phyloP scores from a whole-genome alignment of 2,113 vertebrate species.

The Indicator maculatus region DNA sequence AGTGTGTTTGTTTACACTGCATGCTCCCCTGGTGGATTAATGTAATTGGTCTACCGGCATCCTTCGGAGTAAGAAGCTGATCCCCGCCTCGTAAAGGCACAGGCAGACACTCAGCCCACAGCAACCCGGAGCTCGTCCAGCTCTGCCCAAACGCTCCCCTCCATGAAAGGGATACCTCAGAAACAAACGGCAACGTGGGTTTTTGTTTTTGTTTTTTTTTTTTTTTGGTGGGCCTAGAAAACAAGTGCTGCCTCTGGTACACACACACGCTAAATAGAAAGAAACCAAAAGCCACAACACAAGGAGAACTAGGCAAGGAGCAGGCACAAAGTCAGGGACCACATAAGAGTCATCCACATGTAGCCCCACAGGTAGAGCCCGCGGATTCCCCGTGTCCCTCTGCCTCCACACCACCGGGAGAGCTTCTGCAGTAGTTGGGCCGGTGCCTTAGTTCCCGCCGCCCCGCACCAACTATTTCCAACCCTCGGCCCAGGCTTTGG shows the following conservation, averaged over 20 bases:
- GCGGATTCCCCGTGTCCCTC: not conserved
- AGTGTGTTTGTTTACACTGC: not conserved
- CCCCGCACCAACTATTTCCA: not conserved
- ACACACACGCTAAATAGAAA: too few species aligned
- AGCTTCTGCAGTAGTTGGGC: too few species aligned
- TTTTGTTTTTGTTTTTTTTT: too few species aligned
- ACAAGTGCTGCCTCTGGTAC: not conserved
- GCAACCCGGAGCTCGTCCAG: not conserved
- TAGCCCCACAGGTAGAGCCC: too few species aligned
- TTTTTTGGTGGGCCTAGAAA: fast-evolving
- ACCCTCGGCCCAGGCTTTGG: too few species aligned
- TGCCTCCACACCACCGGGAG: not conserved
- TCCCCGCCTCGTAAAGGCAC: too few species aligned
- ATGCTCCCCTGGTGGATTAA: not conserved
- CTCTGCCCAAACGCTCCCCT: not conserved
- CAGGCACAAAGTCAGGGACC: not conserved
- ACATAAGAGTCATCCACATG: not conserved
- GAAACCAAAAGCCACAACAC: too few species aligned
- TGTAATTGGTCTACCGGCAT: fast-evolving
- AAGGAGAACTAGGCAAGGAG: not conserved
- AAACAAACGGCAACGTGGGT: too few species aligned
- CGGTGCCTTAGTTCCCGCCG: not conserved
- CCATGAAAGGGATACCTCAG: fast-evolving
- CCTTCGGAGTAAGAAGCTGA: too few species aligned
- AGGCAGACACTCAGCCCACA: not conserved